Evolutionary conservation across 2,888 invertebrate genomes (phyloP), one percentile per base, ranked within the genome.

Genomic region (Cataglyphis altisquamis): DNA sequence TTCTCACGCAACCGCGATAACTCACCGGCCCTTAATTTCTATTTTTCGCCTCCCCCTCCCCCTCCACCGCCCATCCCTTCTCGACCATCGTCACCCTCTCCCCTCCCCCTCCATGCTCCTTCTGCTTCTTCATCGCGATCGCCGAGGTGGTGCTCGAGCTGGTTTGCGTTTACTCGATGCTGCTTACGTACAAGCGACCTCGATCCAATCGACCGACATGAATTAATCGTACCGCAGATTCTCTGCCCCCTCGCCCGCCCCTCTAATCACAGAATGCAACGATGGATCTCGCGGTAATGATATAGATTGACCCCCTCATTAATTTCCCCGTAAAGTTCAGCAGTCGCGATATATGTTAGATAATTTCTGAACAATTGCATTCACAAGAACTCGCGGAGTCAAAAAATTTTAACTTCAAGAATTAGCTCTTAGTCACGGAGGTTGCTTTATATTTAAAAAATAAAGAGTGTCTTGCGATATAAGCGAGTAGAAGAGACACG

Each of bases 1-100:
- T 93, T 93, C 94, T 93, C 94, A 94, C 94, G 94, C 94, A 93
- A 94, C 91, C 92, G 90, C 94, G 94, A 94, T 94, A 94, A 94
- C 92, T 94, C 94, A 94, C 90, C 90, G 92, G 91, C 92, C 93
- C 94, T 94, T 94, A 94, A 94, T 94, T 94, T 94, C 93, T 94
- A 93, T 94, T 94, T 94, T 94, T 93, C 94, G 91, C 92, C 91
- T 29, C 29, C 29, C 2, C 2, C 2, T 0, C 2, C 29, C 25
- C 29, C 29, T 1, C 32, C 70, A 80, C 91, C 90, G 62, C 83
- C 29, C 55, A 18, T 2, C 36, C 73, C 62, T 78, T 57, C 81
- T 70, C 41, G 64, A 66, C 39, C 80, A 67, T 78, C 82, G 73
- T 67, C 83, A 80, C 60, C 82, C 29, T 29, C 29, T 2, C 29